These are phyloP conservation scores for Aurelia coerulea DNA, from an alignment of 30 jellyfish, hydroid and myxozoan species.

Conservation along the genomic window DNA sequence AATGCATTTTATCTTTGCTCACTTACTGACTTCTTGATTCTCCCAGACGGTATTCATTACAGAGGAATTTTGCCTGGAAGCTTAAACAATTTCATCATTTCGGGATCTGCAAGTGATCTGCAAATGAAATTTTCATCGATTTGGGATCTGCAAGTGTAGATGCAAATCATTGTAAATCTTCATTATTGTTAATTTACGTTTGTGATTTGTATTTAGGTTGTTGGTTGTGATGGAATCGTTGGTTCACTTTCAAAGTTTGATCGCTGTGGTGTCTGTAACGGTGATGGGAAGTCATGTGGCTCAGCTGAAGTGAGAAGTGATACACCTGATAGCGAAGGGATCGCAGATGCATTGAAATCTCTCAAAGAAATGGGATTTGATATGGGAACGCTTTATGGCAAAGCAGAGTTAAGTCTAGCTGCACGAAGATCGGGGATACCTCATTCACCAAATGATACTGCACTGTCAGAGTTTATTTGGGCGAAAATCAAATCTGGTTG, in stretches of 20 bases:
- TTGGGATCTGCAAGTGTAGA: too few relatives aligned
- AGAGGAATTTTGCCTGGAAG: too few relatives aligned
- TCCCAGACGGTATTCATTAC: too few relatives aligned
- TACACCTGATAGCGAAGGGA: slow-evolving; percentile 92
- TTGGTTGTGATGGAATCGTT: slow-evolving; percentile 93
- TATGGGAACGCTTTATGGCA: slow-evolving; percentile 93
- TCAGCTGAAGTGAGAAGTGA: slow-evolving; percentile 86
- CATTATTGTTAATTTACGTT: too few relatives aligned
- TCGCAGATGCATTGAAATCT: slow-evolving; percentile 93
- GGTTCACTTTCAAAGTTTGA: slow-evolving; percentile 93
- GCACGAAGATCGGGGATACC: slow-evolving; percentile 90
- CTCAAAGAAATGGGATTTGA: slow-evolving; percentile 97
- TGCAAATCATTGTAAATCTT: too few relatives aligned
- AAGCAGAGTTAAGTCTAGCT: slow-evolving; percentile 74
- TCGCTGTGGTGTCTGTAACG: slow-evolving; percentile 99
- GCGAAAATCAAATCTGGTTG: slow-evolving; percentile 96
- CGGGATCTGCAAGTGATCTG: too few relatives aligned
- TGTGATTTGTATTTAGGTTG: slow-evolving; percentile 46
- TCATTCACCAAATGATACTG: slow-evolving; percentile 76
- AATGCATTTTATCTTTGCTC: too few relatives aligned
- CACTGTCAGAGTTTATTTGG: slow-evolving; percentile 82
- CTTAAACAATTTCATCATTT: too few relatives aligned
- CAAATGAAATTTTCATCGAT: too few relatives aligned
- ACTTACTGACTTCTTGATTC: too few relatives aligned
- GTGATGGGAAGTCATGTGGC: slow-evolving; percentile 94